Percentiles rank a stretch among this genome's conserved stretches.
Conservation (phyloP, 2,113 vertebrate genomes). For the Zingel zingel region DNA sequence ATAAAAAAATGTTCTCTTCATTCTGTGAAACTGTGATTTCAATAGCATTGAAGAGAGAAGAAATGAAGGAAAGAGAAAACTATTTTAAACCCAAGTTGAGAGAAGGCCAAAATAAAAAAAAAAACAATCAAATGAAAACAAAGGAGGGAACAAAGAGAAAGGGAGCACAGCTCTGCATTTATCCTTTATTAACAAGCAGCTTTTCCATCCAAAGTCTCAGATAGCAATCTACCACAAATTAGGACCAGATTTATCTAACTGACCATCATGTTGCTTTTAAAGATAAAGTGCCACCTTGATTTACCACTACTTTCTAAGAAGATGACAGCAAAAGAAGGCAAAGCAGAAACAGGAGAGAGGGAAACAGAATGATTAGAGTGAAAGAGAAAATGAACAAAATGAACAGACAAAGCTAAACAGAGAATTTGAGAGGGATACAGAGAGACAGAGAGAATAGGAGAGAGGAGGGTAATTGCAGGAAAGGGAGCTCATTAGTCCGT, state of each 20-base stretch:
- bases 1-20: constrained; percentile 27
- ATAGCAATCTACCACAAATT: constrained; percentile 77
- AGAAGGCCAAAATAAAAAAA: constrained; percentile 45
- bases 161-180: constrained; percentile 27
- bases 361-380: constrained; percentile 24
- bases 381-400: constrained; percentile 35
- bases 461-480: constrained; percentile 76
- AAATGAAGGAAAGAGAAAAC: constrained; percentile 10
- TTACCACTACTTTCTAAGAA: constrained; percentile 57
- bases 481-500: constrained; percentile 76
- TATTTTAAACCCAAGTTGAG: constrained; percentile 12
- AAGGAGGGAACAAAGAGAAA: constrained; percentile 47
- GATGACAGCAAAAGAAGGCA: constrained; percentile 32
- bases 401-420: constrained; percentile 37
- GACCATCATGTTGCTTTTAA: constrained; percentile 62
- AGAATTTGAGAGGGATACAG: constrained; percentile 46
- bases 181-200: constrained; percentile 55
- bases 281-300: constrained; percentile 63
- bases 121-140: constrained; percentile 53
- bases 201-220: constrained; percentile 60
- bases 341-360: not conserved
- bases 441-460: constrained; percentile 36
- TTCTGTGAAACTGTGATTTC: constrained; percentile 6
- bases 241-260: constrained; percentile 72
- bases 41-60: not conserved